A percentile compares a stretch with the other conserved stretches of the same genome.
These are phyloP conservation scores for Nectonema munidae DNA, from an alignment of 2,888 invertebrate genomes.

Conservation along the genomic window DNA sequence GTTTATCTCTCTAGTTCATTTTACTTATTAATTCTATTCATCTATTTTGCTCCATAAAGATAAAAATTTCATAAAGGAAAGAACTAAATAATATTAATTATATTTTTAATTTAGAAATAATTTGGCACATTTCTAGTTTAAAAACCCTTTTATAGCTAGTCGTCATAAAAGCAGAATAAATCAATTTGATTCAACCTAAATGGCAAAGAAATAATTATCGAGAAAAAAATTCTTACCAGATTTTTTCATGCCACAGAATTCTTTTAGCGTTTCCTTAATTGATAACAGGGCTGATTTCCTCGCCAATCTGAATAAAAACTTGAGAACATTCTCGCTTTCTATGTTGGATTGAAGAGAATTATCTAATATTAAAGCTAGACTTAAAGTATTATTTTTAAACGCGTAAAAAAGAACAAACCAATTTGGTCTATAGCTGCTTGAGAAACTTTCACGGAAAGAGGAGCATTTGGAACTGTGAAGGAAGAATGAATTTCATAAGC, in stretches of 20 bases:
- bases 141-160: too few relatives aligned
- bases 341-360: conserved; percentile 45
- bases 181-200: too few relatives aligned
- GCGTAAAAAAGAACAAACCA: conserved; percentile 10
- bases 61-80: too few relatives aligned
- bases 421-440: not conserved
- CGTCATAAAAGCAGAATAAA: too few relatives aligned
- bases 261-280: conserved; percentile 40
- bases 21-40: too few relatives aligned
- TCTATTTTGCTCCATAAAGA: too few relatives aligned
- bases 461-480: conserved; percentile 37
- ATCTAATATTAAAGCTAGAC: conserved; percentile 23
- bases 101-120: too few relatives aligned
- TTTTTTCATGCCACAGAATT: conserved; percentile 58
- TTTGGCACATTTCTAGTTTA: too few relatives aligned
- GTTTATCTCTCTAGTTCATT: too few relatives aligned
- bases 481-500: conserved; percentile 93
- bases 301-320: conserved; percentile 47
- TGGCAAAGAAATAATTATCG: too few relatives aligned
- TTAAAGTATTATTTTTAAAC: not conserved
- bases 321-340: conserved; percentile 47
- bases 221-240: too few relatives aligned
- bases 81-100: too few relatives aligned
- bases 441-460: not conserved
- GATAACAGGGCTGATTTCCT: conserved; percentile 48